Evolutionary conservation across 2,888 invertebrate species (phyloP).

Genomic region (Autographa gamma): DNA sequence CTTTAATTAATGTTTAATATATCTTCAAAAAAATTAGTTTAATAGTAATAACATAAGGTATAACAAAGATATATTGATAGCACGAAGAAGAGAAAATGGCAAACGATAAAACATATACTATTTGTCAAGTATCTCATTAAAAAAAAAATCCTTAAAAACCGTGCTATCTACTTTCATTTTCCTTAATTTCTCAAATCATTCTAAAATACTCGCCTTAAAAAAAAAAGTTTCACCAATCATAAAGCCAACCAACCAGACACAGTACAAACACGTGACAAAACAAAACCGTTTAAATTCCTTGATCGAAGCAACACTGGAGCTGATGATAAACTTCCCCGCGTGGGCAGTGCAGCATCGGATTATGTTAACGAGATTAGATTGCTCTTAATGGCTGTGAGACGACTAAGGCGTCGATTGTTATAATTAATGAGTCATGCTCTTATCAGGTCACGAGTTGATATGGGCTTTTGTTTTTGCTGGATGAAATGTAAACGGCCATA

Average conservation of each 20-base stretch:
- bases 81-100: no score
- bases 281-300: conserved; percentile 54
- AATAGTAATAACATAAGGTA: no score
- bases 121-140: no score
- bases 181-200: neutral
- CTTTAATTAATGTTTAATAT: no score
- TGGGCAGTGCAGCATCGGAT: conserved; percentile 74
- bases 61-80: no score
- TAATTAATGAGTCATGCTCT: conserved; percentile 84
- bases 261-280: conserved; percentile 47
- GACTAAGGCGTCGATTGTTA: conserved; percentile 82
- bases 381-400: conserved; percentile 87
- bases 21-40: no score
- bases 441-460: conserved; percentile 66
- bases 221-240: neutral
- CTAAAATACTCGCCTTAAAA: neutral
- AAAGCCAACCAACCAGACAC: conserved; percentile 10
- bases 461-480: conserved; percentile 46
- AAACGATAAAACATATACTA: no score
- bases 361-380: conserved; percentile 88
- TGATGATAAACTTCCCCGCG: conserved; percentile 86
- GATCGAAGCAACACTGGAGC: conserved; percentile 52
- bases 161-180: no score
- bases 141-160: no score
- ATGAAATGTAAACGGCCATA: neutral